phyloP scores from a whole-genome alignment of 2,113 vertebrate genomes.

The Vulpes lagopus region DNA sequence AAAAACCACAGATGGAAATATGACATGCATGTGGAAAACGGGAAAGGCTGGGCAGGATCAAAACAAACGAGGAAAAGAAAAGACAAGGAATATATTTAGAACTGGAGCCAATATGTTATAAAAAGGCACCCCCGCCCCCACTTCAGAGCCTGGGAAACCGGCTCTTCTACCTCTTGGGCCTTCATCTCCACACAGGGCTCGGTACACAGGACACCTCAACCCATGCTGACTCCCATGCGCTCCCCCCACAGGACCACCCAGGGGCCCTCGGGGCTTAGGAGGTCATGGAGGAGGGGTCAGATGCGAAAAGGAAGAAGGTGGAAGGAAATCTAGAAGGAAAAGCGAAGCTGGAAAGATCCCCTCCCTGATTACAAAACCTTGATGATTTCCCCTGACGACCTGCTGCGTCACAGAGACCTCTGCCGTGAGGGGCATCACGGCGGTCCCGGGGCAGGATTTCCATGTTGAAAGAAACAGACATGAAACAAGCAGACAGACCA shows the following conservation, averaged over 20 bases:
- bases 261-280: background rate
- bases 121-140: background rate
- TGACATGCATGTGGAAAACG: background rate
- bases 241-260: background rate
- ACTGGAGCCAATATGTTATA: background rate
- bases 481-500: constrained; percentile 71
- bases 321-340: background rate
- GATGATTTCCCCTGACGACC: background rate
- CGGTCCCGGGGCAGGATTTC: background rate
- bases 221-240: background rate
- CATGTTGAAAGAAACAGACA: constrained; percentile 60
- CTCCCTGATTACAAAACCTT: background rate
- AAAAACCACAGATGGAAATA: background rate
- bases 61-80: background rate
- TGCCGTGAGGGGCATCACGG: background rate
- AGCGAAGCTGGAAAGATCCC: constrained; percentile 31
- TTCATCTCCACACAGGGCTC: background rate
- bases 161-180: background rate
- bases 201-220: background rate
- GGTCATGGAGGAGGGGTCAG: background rate
- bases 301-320: constrained; percentile 24
- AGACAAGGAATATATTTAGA: background rate
- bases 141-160: background rate
- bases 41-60: background rate
- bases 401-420: background rate